A percentile compares a stretch with the other conserved stretches of the same genome.
Conservation (phyloP, 2,888 invertebrate genomes). For the Stratiomys singularior region DNA sequence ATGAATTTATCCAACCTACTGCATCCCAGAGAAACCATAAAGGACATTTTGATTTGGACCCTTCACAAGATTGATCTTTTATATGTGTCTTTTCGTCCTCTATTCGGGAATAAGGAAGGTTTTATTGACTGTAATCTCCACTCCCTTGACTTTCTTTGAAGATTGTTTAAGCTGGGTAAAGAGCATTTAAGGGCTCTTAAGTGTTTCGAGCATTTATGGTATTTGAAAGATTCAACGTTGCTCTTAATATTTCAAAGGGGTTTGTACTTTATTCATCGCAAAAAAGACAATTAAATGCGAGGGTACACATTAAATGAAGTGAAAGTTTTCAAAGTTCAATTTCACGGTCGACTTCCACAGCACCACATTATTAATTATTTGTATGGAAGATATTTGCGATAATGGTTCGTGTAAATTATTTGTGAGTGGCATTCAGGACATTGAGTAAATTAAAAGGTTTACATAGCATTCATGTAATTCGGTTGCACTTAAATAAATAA, state of each 20-base stretch:
- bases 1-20: no score
- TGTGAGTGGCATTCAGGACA: no score
- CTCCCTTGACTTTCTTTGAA: background rate
- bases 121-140: background rate
- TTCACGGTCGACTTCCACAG: no score
- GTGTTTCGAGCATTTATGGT: background rate
- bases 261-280: background rate
- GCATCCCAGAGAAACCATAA: background rate
- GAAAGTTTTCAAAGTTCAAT: no score
- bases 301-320: no score
- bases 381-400: no score
- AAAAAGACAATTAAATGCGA: background rate
- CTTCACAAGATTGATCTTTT: conserved; percentile 10
- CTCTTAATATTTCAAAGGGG: background rate
- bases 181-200: conserved; percentile 3
- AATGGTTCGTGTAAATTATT: no score
- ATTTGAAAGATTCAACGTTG: background rate
- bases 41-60: background rate
- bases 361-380: no score
- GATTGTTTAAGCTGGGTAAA: conserved; percentile 9
- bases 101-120: background rate
- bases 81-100: background rate
- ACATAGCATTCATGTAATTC: no score
- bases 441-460: no score
- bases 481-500: no score